These are phyloP conservation scores for Philereme transversata DNA, from an alignment of 2,888 invertebrate species.

Conservation along the genomic window DNA sequence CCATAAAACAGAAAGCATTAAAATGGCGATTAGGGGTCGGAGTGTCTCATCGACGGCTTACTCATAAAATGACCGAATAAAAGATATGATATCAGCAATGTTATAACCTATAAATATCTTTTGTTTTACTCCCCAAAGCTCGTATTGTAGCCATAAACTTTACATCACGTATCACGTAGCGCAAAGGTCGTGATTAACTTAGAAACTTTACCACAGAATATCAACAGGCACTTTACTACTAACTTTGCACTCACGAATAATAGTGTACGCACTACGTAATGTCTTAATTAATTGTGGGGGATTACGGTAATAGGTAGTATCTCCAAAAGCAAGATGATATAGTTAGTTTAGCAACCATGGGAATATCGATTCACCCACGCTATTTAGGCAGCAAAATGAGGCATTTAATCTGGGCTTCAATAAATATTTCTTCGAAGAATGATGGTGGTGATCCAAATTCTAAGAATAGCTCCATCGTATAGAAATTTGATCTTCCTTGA, in stretches of 20 bases:
- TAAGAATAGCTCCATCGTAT: constrained; percentile 14
- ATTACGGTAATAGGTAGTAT: too few species aligned
- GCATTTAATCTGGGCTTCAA: neutral
- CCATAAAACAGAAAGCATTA: constrained; percentile 60
- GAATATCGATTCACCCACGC: too few species aligned
- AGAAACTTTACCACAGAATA: too few species aligned
- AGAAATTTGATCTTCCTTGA: constrained; percentile 23
- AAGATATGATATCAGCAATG: constrained; percentile 36
- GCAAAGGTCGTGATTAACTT: too few species aligned
- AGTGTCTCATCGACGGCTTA: constrained; percentile 54
- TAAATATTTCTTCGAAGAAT: neutral
- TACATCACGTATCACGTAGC: neutral
- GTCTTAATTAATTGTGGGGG: too few species aligned
- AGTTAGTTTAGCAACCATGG: too few species aligned
- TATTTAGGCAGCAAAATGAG: too few species aligned
- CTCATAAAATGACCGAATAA: constrained; percentile 48
- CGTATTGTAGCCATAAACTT: too few species aligned
- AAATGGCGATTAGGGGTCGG: constrained; percentile 58
- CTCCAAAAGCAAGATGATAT: too few species aligned
- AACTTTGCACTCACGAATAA: too few species aligned
- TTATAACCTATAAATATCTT: neutral
- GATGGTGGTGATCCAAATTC: constrained; percentile 11
- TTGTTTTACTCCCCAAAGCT: neutral
- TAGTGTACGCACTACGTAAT: too few species aligned
- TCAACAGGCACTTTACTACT: too few species aligned